These are phyloP conservation scores for Oxytorus armatus DNA, from an alignment of 2,888 invertebrate genomes.

Conservation along the genomic window DNA sequence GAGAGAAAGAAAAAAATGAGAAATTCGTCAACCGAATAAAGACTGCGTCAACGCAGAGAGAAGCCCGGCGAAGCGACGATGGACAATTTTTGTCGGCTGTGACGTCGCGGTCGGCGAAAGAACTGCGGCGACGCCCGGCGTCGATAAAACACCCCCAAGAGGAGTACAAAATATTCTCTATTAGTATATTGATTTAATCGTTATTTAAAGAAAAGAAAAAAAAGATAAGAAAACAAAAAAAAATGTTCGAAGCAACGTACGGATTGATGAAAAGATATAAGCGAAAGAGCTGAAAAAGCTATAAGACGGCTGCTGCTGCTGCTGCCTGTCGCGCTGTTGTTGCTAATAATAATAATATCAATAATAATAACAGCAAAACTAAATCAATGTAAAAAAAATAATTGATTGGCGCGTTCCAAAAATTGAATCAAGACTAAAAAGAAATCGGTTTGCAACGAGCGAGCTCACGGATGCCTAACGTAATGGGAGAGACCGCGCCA, in stretches of 20 bases:
- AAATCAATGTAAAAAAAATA: slow-evolving; percentile 27
- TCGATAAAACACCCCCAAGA: slow-evolving; percentile 71
- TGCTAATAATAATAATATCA: slow-evolving; percentile 33
- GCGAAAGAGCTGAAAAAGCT: slow-evolving; percentile 51
- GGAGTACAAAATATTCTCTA: slow-evolving; percentile 65
- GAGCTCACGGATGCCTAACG: slow-evolving; percentile 33
- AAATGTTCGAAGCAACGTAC: slow-evolving; percentile 62
- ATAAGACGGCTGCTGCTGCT: slow-evolving; percentile 67
- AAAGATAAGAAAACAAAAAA: slow-evolving; percentile 20
- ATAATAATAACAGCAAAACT: slow-evolving; percentile 34
- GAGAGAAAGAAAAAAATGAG: slow-evolving; percentile 47
- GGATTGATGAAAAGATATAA: slow-evolving; percentile 58
- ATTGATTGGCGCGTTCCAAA: slow-evolving; percentile 26
- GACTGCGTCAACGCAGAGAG: slow-evolving; percentile 64
- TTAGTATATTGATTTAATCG: slow-evolving; percentile 55
- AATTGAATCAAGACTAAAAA: slow-evolving; percentile 17
- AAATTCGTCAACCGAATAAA: slow-evolving; percentile 57
- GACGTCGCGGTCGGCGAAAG: slow-evolving; percentile 84
- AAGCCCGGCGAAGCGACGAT: slow-evolving; percentile 74
- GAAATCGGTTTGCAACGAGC: slow-evolving; percentile 20
- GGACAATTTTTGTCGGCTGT: slow-evolving; percentile 83
- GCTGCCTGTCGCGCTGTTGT: slow-evolving; percentile 65
- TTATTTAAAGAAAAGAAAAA: slow-evolving; percentile 35
- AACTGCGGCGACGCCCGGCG: slow-evolving; percentile 83
- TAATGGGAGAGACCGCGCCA: slow-evolving; percentile 35